These are phyloP conservation scores for Drosophila triauraria DNA, from an alignment of 1,140 invertebrate species.

Conservation along the genomic window DNA sequence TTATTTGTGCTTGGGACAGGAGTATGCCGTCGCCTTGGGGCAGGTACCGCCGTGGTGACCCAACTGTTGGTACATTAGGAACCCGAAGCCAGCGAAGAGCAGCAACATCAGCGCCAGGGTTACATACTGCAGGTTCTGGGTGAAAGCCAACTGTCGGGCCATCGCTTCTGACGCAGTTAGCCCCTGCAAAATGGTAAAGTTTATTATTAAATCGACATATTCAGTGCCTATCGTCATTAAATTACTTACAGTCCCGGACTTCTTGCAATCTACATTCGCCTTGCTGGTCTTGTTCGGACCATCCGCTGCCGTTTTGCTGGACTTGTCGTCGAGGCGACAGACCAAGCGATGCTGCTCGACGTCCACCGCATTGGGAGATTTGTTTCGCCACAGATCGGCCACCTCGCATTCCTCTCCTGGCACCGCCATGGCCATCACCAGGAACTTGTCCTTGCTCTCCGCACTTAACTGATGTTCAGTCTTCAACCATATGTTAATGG, in stretches of 20 bases:
- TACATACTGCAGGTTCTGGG: conserved; percentile 56
- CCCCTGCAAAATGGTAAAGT: background rate
- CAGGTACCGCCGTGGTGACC: background rate
- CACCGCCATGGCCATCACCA: conserved; percentile 69
- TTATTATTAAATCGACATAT: background rate
- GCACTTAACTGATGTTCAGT: conserved; percentile 58
- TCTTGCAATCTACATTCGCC: background rate
- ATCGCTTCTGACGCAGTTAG: conserved; percentile 1
- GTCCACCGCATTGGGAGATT: conserved; percentile 32
- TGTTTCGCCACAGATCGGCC: conserved; percentile 64
- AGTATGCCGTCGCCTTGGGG: conserved; percentile 34
- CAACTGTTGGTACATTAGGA: conserved; percentile 59
- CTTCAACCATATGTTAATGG: conserved; percentile 78
- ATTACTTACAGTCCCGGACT: background rate
- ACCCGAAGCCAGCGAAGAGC: conserved; percentile 47
- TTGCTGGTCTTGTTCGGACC: conserved; percentile 1
- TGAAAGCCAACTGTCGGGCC: conserved; percentile 49
- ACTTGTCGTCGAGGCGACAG: conserved; percentile 40
- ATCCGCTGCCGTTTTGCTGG: conserved; percentile 1
- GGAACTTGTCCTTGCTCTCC: conserved; percentile 77
- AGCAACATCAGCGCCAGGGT: conserved; percentile 47
- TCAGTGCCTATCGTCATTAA: background rate
- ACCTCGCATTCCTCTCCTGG: conserved; percentile 35
- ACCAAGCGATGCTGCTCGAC: conserved; percentile 76
- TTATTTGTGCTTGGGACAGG: conserved; percentile 67